phyloP scores from a whole-genome alignment of 2,888 invertebrate species.

The Nomada ferruginata region DNA sequence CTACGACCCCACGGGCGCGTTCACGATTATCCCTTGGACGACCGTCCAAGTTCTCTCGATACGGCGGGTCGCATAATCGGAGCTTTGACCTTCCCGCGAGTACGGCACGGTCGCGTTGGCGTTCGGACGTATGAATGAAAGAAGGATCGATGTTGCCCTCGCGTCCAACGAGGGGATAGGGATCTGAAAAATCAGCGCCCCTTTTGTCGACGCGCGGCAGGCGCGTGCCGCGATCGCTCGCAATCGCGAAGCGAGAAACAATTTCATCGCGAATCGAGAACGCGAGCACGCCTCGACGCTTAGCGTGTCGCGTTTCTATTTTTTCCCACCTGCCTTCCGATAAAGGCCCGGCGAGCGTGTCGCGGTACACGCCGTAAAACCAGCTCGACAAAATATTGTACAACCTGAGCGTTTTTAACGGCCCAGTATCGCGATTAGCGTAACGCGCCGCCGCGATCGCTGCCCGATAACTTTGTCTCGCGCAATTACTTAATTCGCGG shows the following conservation, averaged over 20 bases:
- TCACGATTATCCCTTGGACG: background rate
- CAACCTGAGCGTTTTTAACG: slow-evolving; percentile 60
- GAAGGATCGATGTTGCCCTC: background rate
- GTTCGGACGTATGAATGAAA: background rate
- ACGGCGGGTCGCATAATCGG: background rate
- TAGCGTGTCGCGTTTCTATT: slow-evolving; percentile 56
- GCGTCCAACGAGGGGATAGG: background rate
- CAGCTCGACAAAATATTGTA: slow-evolving; percentile 52
- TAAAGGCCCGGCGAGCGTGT: slow-evolving; percentile 62
- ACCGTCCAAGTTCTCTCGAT: background rate
- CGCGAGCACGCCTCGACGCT: slow-evolving; percentile 27
- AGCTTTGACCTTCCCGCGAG: slow-evolving; percentile 2
- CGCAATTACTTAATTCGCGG: slow-evolving; percentile 76
- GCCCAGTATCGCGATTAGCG: slow-evolving; percentile 73
- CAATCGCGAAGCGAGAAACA: slow-evolving; percentile 49
- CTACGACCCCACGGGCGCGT: background rate
- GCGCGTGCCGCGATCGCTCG: slow-evolving; percentile 31
- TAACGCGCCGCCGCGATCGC: slow-evolving; percentile 75
- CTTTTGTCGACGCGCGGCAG: slow-evolving; percentile 17
- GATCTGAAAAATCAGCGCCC: slow-evolving; percentile 13
- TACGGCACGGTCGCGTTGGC: background rate
- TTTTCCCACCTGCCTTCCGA: slow-evolving; percentile 36
- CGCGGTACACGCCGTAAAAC: slow-evolving; percentile 61
- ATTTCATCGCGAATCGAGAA: slow-evolving; percentile 45
- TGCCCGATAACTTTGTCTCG: slow-evolving; percentile 76